Conservation (phyloP, 2,888 invertebrate genomes). For the Oxyteleia sp. region DNA sequence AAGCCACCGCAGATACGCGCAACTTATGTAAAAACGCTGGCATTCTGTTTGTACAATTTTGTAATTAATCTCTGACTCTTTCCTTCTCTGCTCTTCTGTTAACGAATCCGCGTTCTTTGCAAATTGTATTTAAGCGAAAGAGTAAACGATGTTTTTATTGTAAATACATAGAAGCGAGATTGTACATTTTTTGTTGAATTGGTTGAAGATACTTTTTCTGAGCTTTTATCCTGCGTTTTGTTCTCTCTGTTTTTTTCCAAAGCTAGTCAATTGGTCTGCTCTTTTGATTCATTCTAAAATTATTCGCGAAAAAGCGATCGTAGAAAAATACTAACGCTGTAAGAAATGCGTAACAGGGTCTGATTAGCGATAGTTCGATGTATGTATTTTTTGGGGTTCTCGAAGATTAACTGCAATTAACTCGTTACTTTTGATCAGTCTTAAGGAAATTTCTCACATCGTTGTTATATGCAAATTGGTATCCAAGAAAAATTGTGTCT, state of each 20-base stretch:
- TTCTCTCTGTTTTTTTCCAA: conserved; percentile 37
- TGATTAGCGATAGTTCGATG: conserved; percentile 36
- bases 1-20: neutral
- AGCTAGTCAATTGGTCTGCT: conserved; percentile 56
- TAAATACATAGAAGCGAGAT: conserved; percentile 35
- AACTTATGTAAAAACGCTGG: conserved; percentile 26
- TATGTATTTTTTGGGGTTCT: conserved; percentile 17
- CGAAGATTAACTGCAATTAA: conserved; percentile 4
- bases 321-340: conserved; percentile 33
- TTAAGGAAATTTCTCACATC: conserved; percentile 1
- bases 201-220: conserved; percentile 45
- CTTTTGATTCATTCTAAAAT: conserved; percentile 8
- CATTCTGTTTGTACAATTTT: conserved; percentile 38
- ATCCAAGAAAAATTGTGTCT: too few species aligned
- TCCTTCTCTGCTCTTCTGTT: neutral
- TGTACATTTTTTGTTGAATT: conserved; percentile 63
- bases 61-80: conserved; percentile 29
- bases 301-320: neutral
- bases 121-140: conserved; percentile 22
- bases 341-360: conserved; percentile 49
- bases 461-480: neutral
- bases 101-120: neutral
- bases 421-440: conserved; percentile 5
- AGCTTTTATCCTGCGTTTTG: conserved; percentile 27
- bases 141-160: conserved; percentile 30